Evolutionary conservation across 2,888 invertebrate genomes (phyloP).

Genomic region (Erebia ligea): DNA sequence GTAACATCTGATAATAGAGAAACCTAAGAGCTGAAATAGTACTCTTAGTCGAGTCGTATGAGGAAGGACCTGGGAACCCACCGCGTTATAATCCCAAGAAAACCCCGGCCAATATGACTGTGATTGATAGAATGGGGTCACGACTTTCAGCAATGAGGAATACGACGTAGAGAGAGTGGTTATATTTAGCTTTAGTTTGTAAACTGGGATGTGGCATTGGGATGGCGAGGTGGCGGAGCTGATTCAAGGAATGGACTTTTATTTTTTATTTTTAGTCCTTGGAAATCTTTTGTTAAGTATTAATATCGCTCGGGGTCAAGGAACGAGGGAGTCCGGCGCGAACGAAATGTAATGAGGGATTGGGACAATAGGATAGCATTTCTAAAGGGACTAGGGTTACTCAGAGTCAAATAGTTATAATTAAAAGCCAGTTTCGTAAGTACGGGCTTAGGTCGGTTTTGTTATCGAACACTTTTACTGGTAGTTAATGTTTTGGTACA

Average conservation of each 20-base stretch:
- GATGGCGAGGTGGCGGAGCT: constrained; percentile 10
- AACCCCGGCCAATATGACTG: too few relatives aligned
- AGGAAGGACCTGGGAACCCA: too few relatives aligned
- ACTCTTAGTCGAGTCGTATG: too few relatives aligned
- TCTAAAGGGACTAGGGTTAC: constrained; percentile 9
- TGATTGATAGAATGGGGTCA: too few relatives aligned
- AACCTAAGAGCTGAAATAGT: too few relatives aligned
- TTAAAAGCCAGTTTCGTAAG: background rate
- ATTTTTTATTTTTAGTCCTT: constrained; percentile 2
- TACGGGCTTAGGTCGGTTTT: too few relatives aligned
- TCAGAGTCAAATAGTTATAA: background rate
- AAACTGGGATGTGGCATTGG: background rate
- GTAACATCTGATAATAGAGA: too few relatives aligned
- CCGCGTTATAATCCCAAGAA: too few relatives aligned
- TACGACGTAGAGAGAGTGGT: too few relatives aligned
- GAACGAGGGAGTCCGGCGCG: constrained; percentile 12
- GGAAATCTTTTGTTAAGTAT: constrained; percentile 21
- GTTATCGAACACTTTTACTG: too few relatives aligned
- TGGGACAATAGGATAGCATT: constrained; percentile 18
- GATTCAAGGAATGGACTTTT: constrained; percentile 8
- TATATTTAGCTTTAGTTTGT: background rate
- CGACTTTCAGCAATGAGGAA: too few relatives aligned
- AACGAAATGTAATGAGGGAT: constrained; percentile 19
- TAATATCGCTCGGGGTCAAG: constrained; percentile 19
- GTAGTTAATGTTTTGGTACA: too few relatives aligned